A percentile compares a stretch with the other conserved stretches of the same genome.
phyloP scores from a whole-genome alignment of 2,888 invertebrate species.

The Lepidocyrtoides sp. region DNA sequence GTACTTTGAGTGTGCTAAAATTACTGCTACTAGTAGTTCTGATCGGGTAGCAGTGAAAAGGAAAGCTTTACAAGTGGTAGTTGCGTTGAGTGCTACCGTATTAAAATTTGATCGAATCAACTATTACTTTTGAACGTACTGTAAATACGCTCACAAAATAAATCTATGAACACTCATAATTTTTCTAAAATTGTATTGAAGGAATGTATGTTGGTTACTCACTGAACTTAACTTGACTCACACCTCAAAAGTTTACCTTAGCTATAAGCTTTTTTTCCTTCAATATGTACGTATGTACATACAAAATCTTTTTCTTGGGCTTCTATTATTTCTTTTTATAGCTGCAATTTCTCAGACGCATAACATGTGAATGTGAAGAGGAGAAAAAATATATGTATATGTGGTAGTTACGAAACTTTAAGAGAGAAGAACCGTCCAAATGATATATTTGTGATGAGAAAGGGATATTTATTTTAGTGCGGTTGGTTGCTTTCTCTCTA shows the following conservation, averaged over 20 bases:
- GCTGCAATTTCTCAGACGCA: neutral
- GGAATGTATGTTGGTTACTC: too few species aligned
- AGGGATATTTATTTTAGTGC: conserved; percentile 76
- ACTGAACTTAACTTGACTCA: too few species aligned
- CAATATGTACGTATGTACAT: too few species aligned
- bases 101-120: too few species aligned
- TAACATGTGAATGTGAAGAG: neutral
- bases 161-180: too few species aligned
- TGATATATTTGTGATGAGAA: conserved; percentile 79
- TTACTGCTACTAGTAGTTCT: neutral
- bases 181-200: too few species aligned
- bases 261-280: neutral
- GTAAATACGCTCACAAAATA: neutral
- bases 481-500: neutral
- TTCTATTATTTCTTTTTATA: conserved; percentile 19
- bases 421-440: conserved; percentile 68
- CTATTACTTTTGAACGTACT: too few species aligned
- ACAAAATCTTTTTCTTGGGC: conserved; percentile 21
- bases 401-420: neutral
- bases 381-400: neutral
- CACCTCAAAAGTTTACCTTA: neutral
- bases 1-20: conserved; percentile 61
- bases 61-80: neutral
- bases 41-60: neutral
- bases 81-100: too few species aligned